Evolutionary conservation across 2,113 vertebrate species (phyloP), one percentile per base, ranked within the genome.

Genomic region (Castor canadensis): DNA sequence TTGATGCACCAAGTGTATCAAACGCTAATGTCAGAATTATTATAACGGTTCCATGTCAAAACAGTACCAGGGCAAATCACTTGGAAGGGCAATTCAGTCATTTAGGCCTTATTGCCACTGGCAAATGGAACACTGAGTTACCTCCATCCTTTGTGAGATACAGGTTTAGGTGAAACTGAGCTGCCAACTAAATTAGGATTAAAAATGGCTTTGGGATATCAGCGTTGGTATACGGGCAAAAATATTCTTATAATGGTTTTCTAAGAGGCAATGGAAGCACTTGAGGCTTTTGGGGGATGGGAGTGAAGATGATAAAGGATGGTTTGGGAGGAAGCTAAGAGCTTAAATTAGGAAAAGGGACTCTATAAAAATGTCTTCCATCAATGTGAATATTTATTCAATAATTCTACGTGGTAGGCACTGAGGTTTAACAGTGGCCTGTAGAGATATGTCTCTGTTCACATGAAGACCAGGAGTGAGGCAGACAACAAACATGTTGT

Each of bases 31-130:
- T 96, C 93, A 94, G 75, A 72, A 92, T 93, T 93, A 89, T 95
- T 96, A 58, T 43, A 93, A 96, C 89, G 91, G 22, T 72, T 84
- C 49, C 40, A 40, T 92, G 84, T 96, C 84, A 90, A 93, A 97
- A 97, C 60, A 93, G 43, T 71, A 87, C 83, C 69, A 43, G 67
- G 49, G 58, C 17, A 93, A 90, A 90, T 97, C 92, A 90, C 87
- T 66, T 45, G 81, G 89, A 90, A 96, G 90, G 87, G 47, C 87
- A 81, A 12, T 73, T 90, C 49, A 62, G 19, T 93, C 85, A 73
- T n/a, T 64, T 30, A 40, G 56, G 56, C 45, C 80, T 89, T 81
- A 64, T 81, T 0, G 13, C 54, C 76, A 32, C 66, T 85, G 92
- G 84, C 81, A 79, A 95, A 26, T 16, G 80, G 75, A 82, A 12